These are phyloP conservation scores for Protobothrops mucrosquamatus DNA, from an alignment of 2,113 vertebrate species.

Conservation along the genomic window DNA sequence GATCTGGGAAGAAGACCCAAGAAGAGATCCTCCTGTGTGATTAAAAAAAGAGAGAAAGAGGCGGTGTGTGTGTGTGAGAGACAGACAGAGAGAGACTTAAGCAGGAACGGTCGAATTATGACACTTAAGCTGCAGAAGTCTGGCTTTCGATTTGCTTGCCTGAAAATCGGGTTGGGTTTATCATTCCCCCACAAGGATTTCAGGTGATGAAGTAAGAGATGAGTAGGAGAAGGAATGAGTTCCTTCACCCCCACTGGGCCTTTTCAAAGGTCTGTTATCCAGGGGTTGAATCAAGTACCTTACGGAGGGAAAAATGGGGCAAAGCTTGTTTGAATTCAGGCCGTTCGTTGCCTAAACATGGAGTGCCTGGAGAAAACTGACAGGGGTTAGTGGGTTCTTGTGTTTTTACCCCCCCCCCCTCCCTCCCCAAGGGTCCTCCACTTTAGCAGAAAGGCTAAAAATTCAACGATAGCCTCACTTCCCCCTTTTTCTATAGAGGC, in stretches of 20 bases:
- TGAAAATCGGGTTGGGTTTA: constrained; percentile 5
- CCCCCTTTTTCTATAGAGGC: background rate
- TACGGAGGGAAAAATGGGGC: background rate
- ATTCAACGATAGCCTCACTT: constrained; percentile 33
- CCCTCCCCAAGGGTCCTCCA: background rate
- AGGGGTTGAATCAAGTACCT: background rate
- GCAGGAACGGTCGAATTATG: background rate
- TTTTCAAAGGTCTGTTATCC: background rate
- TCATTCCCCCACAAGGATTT: constrained; percentile 18
- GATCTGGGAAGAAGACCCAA: background rate
- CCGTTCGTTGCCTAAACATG: background rate
- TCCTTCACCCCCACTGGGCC: background rate
- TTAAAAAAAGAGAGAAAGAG: background rate
- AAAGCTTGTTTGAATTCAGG: background rate
- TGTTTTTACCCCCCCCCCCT: too few relatives aligned
- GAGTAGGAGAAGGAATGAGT: background rate
- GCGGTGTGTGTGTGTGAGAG: background rate
- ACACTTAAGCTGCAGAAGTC: background rate
- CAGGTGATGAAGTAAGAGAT: background rate
- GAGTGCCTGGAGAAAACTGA: background rate
- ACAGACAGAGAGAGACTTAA: background rate
- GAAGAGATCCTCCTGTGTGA: background rate
- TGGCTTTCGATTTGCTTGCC: constrained; percentile 1
- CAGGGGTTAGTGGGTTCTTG: too few relatives aligned
- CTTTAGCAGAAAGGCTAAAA: constrained; percentile 2